Evolutionary conservation across 2,888 invertebrate genomes (phyloP).

Genomic region (Ornithoptera alexandrae): DNA sequence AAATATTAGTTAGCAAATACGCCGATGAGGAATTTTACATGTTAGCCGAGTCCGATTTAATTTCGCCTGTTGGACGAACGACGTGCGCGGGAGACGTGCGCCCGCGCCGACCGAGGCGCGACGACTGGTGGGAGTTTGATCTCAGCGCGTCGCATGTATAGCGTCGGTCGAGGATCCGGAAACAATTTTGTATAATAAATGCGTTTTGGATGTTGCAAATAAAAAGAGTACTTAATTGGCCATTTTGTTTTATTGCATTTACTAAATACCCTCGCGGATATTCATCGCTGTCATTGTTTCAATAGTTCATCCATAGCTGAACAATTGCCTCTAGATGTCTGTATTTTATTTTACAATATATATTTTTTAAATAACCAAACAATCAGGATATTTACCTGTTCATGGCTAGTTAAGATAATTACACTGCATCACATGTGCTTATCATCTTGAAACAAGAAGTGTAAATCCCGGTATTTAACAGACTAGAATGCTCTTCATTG

Average conservation of each 20-base stretch:
- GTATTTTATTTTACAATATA: not conserved
- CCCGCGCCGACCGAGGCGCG: not conserved
- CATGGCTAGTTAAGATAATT: too few relatives aligned
- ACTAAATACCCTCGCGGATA: not conserved
- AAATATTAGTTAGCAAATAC: not conserved
- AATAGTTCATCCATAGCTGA: too few relatives aligned
- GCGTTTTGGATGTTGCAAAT: constrained; percentile 31
- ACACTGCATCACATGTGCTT: too few relatives aligned
- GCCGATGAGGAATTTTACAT: not conserved
- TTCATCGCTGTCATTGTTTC: not conserved
- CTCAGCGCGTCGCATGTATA: not conserved
- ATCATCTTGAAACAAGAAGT: too few relatives aligned
- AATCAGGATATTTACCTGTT: too few relatives aligned
- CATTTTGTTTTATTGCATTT: constrained; percentile 13
- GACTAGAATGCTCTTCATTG: too few relatives aligned
- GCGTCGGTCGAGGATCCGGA: not conserved
- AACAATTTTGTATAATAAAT: constrained; percentile 28
- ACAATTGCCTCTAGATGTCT: not conserved
- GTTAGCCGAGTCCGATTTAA: not conserved
- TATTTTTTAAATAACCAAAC: too few relatives aligned
- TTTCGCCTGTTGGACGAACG: constrained; percentile 9
- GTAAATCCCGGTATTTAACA: too few relatives aligned
- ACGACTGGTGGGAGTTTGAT: not conserved
- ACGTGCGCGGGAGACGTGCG: not conserved
- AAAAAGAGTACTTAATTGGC: constrained; percentile 31